A percentile compares a stretch with the other conserved stretches of the same genome.
phyloP scores from a whole-genome alignment of 1,140 invertebrate genomes.

The Mylabris phalerata region DNA sequence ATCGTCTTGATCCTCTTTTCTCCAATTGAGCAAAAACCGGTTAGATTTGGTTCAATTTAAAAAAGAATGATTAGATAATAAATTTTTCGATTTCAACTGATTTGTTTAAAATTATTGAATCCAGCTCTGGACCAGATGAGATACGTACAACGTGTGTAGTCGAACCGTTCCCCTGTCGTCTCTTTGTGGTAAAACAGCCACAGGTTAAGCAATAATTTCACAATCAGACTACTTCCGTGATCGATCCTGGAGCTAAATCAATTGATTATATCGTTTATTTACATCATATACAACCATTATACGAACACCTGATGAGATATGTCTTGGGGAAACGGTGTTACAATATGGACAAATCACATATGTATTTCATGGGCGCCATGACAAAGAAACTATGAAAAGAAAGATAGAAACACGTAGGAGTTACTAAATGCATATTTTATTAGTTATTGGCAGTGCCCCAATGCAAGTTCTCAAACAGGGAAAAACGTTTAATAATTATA shows the following conservation, averaged over 20 bases:
- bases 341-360: conserved; percentile 14
- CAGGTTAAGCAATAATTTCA: conserved; percentile 12
- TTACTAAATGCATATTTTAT: conserved; percentile 32
- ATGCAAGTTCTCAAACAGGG: no score
- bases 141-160: conserved; percentile 22
- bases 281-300: conserved; percentile 11
- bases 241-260: conserved; percentile 11
- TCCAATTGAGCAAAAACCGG: no score
- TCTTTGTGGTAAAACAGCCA: conserved; percentile 9
- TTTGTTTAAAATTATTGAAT: background rate
- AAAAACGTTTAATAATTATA: no score
- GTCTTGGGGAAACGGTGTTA: conserved; percentile 4
- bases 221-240: conserved; percentile 7
- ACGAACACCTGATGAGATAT: conserved; percentile 6
- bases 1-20: no score
- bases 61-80: no score
- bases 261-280: conserved; percentile 16
- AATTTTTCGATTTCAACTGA: no score
- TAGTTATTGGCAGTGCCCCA: conserved; percentile 25
- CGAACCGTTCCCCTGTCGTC: conserved; percentile 20
- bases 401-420: conserved; percentile 29
- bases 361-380: conserved; percentile 12
- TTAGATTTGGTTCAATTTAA: no score
- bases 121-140: conserved; percentile 6
- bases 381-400: conserved; percentile 19